These are phyloP conservation scores for Rhodinocichla rosea DNA, from an alignment of 2,113 vertebrate genomes.

Conservation along the genomic window DNA sequence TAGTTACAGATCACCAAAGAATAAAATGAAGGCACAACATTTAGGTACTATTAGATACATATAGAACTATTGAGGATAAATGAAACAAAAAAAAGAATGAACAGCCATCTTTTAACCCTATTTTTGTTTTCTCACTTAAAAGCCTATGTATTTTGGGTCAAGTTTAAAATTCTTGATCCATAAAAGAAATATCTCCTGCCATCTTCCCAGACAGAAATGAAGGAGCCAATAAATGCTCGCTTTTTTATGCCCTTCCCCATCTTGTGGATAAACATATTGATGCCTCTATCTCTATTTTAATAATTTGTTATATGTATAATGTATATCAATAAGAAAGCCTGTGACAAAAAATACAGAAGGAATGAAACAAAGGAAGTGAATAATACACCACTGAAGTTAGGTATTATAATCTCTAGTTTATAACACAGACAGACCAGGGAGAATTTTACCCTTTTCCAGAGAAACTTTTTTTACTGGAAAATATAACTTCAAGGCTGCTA, in stretches of 20 bases:
- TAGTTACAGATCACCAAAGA: not conserved
- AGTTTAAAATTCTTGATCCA: not conserved
- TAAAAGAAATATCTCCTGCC: not conserved
- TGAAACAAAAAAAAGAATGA: not conserved
- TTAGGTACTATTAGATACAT: not conserved
- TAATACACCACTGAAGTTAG: not conserved
- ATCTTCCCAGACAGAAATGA: not conserved
- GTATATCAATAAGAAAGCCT: not conserved
- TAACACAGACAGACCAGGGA: not conserved
- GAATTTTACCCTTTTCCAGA: not conserved
- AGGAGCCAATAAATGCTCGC: not conserved
- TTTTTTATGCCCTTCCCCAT: not conserved
- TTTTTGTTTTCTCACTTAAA: not conserved
- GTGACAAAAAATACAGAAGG: not conserved
- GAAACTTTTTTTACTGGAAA: not conserved
- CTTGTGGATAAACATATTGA: not conserved
- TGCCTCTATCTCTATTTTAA: not conserved
- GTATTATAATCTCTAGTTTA: not conserved
- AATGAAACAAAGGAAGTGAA: not conserved
- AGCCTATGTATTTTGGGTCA: not conserved
- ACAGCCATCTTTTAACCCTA: not conserved
- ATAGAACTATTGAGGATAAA: not conserved
- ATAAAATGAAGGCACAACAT: not conserved
- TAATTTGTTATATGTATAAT: not conserved
- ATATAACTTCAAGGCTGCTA: not conserved